Evolutionary conservation across 2,113 vertebrate genomes (phyloP).

Genomic region (Ctenodactylus gundi): DNA sequence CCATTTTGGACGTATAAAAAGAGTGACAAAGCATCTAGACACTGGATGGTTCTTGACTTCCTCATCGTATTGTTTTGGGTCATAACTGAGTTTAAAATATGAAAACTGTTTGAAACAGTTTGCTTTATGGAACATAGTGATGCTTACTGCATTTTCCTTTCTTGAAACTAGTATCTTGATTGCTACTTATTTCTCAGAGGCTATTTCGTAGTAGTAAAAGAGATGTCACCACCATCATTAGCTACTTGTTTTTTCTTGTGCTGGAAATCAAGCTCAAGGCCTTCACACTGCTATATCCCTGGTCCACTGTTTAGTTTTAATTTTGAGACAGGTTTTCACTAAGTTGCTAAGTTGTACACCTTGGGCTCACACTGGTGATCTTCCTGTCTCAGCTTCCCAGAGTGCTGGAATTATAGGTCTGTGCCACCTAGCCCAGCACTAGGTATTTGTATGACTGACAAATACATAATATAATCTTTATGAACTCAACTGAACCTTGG

Average conservation of each 20-base stretch:
- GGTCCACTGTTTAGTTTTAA: no score
- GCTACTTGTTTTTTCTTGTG: no score
- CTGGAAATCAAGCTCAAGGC: no score
- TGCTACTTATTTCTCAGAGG: background rate
- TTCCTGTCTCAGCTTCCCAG: no score
- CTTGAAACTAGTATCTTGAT: background rate
- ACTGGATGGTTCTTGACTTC: background rate
- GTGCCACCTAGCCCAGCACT: no score
- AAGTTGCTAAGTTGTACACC: no score
- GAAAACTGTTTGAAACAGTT: background rate
- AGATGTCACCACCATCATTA: background rate
- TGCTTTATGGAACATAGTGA: background rate
- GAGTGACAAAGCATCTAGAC: background rate
- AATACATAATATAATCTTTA: no score
- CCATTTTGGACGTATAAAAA: background rate
- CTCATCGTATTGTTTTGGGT: background rate
- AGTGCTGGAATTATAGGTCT: no score
- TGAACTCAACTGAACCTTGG: background rate
- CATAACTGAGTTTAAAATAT: background rate
- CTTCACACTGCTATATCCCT: no score
- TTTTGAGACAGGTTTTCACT: no score
- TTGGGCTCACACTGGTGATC: no score
- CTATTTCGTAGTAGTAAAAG: background rate
- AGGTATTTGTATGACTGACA: no score
- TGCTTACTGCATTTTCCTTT: background rate